Percentiles rank a stretch among this genome's conserved stretches.
Evolutionary conservation across 2,797 vertebrate species (phyloP).

Genomic region (Siniperca undulata): DNA sequence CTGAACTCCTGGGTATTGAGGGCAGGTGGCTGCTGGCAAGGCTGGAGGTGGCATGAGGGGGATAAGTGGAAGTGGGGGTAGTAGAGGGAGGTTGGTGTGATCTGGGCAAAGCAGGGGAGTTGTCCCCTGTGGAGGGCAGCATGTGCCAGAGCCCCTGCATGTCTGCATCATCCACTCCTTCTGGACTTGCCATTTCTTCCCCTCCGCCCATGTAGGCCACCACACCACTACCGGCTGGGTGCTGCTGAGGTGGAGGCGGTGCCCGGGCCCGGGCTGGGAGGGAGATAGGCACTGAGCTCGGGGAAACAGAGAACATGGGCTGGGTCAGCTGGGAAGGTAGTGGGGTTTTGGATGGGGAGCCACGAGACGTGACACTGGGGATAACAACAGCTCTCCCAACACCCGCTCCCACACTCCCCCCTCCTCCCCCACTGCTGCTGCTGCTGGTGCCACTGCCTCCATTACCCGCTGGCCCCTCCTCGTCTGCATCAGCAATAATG

Average conservation of each 20-base stretch:
- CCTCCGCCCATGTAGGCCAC: constrained; percentile 98
- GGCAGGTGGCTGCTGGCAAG: constrained; percentile 59
- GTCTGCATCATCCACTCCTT: constrained; percentile 93
- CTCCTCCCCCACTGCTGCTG: constrained; percentile 85
- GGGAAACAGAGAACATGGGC: constrained; percentile 67
- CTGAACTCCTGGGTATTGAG: constrained; percentile 62
- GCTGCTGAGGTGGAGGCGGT: constrained; percentile 80
- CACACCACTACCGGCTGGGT: constrained; percentile 88
- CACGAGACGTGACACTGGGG: constrained; percentile 40
- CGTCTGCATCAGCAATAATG: constrained; percentile 97
- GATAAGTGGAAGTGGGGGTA: constrained; percentile 67
- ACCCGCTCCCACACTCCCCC: constrained; percentile 53
- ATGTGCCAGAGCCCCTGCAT: constrained; percentile 98
- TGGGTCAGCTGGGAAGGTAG: constrained; percentile 74
- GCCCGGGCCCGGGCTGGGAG: constrained; percentile 71
- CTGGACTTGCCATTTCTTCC: constrained; percentile 99
- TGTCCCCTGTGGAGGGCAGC: constrained; percentile 90
- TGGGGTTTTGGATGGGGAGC: constrained; percentile 78
- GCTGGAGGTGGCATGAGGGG: constrained; percentile 63
- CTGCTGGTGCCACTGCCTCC: constrained; percentile 86
- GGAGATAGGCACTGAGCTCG: constrained; percentile 66
- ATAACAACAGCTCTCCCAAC: constrained; percentile 61
- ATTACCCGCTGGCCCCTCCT: constrained; percentile 88
- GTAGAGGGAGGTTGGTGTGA: constrained; percentile 64
- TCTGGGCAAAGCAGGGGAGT: constrained; percentile 82